Evolutionary conservation across 2,797 vertebrate genomes (phyloP), one percentile per base, ranked within the genome.

Genomic region (Acomys russatus): DNA sequence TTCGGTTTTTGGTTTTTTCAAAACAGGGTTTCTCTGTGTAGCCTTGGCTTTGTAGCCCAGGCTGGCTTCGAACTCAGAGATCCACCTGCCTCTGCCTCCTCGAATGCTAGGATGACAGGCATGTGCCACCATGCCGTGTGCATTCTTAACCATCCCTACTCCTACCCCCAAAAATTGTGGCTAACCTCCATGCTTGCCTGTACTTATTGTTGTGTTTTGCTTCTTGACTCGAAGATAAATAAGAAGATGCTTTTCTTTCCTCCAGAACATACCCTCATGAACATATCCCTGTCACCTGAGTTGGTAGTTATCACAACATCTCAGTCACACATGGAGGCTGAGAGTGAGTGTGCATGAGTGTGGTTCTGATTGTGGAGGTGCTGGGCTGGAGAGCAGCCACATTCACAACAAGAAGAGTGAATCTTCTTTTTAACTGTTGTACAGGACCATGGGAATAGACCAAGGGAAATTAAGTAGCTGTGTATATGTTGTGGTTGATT

Each of bases 251-350:
- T 99, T 99, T 99, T 98, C 96, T 98, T 97, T 98, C 98, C 98
- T 98, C 96, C 98, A 99, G 99, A 99, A 99, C 98, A 99, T 99
- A 97, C 99, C 99, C 88, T 99, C 99, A 99, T 2, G 99, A 99
- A 51, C 99, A 99, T 98, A 99, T 99, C 99, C 98, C 98, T 99
- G 98, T 99, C 99, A 98, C 99, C 99, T 44, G 99, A 99, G 99
- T 44, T 44, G 44, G 99, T 99, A 99, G 97, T 97, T 99, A 98
- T 94, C 97, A 89, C 97, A 94, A 96, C 90, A 56, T 98, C 97
- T 98, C 96, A 93, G 64, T 98, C 98, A 95, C 86, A 91, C 94
- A 94, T 95, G 97, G 97, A 90, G 94, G 91, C 94, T 4, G 91
- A 97, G 98, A 94, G 97, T 96, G 94, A 7, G 56, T 59, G 28